These are phyloP conservation scores for Halcyon malimbica DNA, from an alignment of 2,113 vertebrate genomes.

Conservation along the genomic window DNA sequence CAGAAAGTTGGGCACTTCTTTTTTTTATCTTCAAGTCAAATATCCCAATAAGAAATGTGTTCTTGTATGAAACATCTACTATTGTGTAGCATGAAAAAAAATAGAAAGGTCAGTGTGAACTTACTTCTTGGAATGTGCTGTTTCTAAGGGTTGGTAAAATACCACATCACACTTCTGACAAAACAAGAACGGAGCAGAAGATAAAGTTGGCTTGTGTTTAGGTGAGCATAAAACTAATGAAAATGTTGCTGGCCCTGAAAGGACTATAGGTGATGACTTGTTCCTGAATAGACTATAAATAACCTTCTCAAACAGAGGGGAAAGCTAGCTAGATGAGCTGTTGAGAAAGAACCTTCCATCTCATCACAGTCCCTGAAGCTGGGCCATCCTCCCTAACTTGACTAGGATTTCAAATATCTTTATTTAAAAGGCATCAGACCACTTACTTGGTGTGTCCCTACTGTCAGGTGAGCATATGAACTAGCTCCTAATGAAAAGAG, in stretches of 20 bases:
- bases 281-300: background rate
- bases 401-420: background rate
- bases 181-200: slow-evolving; percentile 17
- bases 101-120: slow-evolving; percentile 8
- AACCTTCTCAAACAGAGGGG: background rate
- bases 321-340: background rate
- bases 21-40: background rate
- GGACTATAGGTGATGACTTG: background rate
- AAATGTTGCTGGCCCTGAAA: background rate
- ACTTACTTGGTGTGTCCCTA: background rate
- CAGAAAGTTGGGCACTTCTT: background rate
- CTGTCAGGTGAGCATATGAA: background rate
- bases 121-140: background rate
- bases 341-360: background rate
- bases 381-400: background rate
- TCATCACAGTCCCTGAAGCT: background rate
- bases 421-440: background rate
- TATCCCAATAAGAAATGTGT: background rate
- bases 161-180: background rate
- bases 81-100: background rate
- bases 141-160: background rate
- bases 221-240: background rate
- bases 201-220: slow-evolving; percentile 5
- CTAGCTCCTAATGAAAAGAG: background rate
- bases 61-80: background rate